These are phyloP conservation scores for Acipenser oxyrinchus DNA, from an alignment of 2,797 vertebrate species.

Conservation along the genomic window DNA sequence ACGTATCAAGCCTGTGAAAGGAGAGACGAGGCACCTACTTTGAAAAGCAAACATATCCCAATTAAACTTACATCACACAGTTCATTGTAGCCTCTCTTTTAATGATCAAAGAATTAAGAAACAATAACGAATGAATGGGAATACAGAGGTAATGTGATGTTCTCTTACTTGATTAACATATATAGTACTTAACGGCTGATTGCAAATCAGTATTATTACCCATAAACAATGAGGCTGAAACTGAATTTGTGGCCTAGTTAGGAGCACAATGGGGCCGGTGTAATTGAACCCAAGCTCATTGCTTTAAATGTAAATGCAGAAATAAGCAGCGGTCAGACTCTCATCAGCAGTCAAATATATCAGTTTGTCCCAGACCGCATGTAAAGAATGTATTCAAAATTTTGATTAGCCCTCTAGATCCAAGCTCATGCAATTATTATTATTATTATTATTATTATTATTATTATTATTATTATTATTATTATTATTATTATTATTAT, in stretches of 20 bases:
- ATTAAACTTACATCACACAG: no score
- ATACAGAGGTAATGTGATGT: not conserved
- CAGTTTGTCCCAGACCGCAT: not conserved
- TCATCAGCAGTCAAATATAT: not conserved
- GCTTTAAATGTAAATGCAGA: constrained; percentile 2
- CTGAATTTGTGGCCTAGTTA: not conserved
- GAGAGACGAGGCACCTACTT: no score
- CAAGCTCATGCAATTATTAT: no score
- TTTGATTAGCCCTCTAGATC: not conserved
- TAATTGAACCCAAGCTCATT: not conserved
- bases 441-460: no score
- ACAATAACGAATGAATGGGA: no score
- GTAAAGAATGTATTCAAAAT: constrained; percentile 9
- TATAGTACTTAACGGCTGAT: not conserved
- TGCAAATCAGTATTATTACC: not conserved
- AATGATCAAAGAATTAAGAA: no score
- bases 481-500: no score
- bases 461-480: no score
- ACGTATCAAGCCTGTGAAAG: no score
- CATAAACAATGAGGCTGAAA: not conserved
- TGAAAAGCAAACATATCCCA: no score
- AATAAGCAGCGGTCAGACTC: not conserved
- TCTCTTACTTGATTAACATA: not conserved
- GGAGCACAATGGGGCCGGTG: not conserved
- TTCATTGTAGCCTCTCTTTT: no score